Conservation (phyloP, 1,140 invertebrate genomes). For the Pogonomyrmex barbatus region DNA sequence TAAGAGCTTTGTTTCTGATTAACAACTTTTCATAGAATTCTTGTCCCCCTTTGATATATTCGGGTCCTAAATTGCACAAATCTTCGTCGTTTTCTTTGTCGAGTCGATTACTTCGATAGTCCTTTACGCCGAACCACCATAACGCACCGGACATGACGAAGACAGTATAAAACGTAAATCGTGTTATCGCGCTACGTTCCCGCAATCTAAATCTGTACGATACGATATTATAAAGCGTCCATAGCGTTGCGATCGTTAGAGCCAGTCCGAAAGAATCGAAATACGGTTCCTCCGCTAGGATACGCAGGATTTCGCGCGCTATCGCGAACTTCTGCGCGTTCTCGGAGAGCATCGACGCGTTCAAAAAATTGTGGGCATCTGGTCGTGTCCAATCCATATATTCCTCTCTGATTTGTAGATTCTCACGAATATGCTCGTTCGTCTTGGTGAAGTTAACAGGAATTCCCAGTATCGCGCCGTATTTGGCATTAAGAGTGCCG, state of each 20-base stretch:
- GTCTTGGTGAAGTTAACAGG: conserved; percentile 87
- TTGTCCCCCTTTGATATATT: conserved; percentile 90
- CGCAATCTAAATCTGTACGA: conserved; percentile 86
- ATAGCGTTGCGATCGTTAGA: conserved; percentile 84
- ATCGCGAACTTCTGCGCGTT: conserved; percentile 92
- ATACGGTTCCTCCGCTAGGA: conserved; percentile 86
- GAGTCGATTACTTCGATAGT: conserved; percentile 87
- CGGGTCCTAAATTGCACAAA: conserved; percentile 87
- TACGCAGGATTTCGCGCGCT: conserved; percentile 89
- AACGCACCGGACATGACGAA: conserved; percentile 26
- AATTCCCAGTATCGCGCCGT: conserved; percentile 88
- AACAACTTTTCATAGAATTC: conserved; percentile 92
- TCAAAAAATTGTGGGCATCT: conserved; percentile 87
- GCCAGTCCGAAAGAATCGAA: conserved; percentile 59
- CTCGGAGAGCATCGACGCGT: conserved; percentile 90
- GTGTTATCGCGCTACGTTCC: conserved; percentile 82
- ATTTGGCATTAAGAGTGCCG: conserved; percentile 83
- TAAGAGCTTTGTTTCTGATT: conserved; percentile 90
- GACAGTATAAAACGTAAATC: conserved; percentile 65
- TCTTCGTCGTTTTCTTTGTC: conserved; percentile 89
- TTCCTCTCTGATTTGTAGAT: conserved; percentile 87
- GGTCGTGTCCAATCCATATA: conserved; percentile 88
- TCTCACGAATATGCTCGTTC: conserved; percentile 84
- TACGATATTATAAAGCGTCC: conserved; percentile 86
- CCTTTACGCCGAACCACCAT: conserved; percentile 88